Evolutionary conservation across 2,113 vertebrate species (phyloP).

Genomic region (Pteropus alecto): DNA sequence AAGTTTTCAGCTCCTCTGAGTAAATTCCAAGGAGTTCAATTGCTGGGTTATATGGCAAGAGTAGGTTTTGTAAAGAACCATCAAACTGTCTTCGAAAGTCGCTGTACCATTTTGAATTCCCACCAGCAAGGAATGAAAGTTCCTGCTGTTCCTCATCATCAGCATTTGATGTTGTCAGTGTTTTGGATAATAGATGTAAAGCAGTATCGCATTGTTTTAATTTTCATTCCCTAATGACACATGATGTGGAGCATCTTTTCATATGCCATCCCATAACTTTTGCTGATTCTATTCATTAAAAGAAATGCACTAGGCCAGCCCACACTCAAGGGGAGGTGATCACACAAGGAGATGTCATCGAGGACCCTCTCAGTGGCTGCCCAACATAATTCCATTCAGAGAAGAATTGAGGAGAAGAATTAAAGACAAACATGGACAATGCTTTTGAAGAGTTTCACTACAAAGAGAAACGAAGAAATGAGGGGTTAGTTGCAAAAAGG

Average conservation of each 20-base stretch:
- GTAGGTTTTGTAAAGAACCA: neutral
- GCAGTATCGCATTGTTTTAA: neutral
- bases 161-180: neutral
- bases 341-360: neutral
- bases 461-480: conserved; percentile 12
- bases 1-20: neutral
- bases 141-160: neutral
- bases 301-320: neutral
- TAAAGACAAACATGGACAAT: neutral
- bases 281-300: neutral
- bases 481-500: neutral
- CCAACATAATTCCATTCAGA: neutral
- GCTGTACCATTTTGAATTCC: neutral
- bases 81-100: neutral
- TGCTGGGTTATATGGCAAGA: neutral
- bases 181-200: neutral
- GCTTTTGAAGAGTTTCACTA: neutral
- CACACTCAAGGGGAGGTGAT: neutral
- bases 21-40: neutral
- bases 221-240: neutral
- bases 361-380: neutral
- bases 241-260: neutral
- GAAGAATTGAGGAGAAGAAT: neutral
- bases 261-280: neutral
- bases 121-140: neutral